Evolutionary conservation across 2,113 vertebrate species (phyloP).

Genomic region (Triplophysa tibetana): DNA sequence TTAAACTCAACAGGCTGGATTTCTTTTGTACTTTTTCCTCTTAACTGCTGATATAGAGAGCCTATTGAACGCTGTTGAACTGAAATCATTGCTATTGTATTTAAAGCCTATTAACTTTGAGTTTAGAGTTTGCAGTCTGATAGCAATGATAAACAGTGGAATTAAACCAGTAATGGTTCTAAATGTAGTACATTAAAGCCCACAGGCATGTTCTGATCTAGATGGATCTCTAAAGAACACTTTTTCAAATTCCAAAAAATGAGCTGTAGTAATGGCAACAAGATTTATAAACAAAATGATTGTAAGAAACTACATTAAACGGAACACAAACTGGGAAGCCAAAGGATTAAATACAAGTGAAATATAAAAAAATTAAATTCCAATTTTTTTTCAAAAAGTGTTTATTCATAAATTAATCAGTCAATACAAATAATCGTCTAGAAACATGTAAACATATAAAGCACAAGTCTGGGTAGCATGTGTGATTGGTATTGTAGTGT

Average conservation of each 20-base stretch:
- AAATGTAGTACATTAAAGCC: background rate
- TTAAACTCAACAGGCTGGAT: background rate
- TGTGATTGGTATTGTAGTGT: background rate
- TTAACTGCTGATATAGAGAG: too few relatives aligned
- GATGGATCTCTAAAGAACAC: too few relatives aligned
- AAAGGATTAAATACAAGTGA: background rate
- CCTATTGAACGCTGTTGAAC: too few relatives aligned
- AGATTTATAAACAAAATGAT: background rate
- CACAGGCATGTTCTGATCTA: background rate
- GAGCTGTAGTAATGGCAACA: too few relatives aligned
- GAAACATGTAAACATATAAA: conserved; percentile 34
- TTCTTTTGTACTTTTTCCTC: background rate
- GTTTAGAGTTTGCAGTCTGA: too few relatives aligned
- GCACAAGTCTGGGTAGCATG: conserved; percentile 6
- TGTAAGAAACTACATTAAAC: background rate
- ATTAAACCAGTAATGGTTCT: background rate
- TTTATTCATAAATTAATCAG: conserved; percentile 66
- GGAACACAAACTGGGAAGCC: background rate
- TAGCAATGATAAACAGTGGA: too few relatives aligned
- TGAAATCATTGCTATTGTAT: too few relatives aligned
- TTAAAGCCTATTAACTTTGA: too few relatives aligned
- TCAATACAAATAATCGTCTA: conserved; percentile 48
- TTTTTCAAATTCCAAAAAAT: too few relatives aligned
- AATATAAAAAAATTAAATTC: too few relatives aligned
- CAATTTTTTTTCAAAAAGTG: conserved; percentile 4